A percentile compares a stretch with the other conserved stretches of the same genome.
Conservation (phyloP, 2,797 vertebrate species). For the Parauchenoglanis punctatus region DNA sequence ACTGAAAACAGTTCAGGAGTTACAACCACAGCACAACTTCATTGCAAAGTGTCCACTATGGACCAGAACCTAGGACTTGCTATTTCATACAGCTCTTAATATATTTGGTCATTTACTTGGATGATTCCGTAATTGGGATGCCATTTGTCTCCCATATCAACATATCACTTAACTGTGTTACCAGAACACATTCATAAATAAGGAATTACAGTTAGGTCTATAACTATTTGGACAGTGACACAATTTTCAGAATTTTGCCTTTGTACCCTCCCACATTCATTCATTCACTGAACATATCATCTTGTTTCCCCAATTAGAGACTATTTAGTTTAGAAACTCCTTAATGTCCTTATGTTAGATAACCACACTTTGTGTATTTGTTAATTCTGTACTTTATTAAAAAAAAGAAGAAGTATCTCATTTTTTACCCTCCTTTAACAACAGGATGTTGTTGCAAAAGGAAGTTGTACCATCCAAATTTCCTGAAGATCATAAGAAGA, state of each 20-base stretch:
- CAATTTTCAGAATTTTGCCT: no score
- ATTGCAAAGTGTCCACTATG: slow-evolving; percentile 20
- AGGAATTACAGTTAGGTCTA: no score
- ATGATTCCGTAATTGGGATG: neutral
- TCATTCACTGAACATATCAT: neutral
- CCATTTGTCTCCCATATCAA: neutral
- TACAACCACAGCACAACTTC: slow-evolving; percentile 62
- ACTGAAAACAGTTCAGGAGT: slow-evolving; percentile 70
- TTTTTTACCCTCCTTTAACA: neutral
- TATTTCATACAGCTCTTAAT: neutral
- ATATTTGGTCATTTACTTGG: neutral
- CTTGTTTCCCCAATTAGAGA: neutral
- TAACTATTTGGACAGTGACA: no score
- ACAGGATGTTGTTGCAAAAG: neutral
- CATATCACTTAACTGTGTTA: neutral
- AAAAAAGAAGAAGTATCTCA: neutral
- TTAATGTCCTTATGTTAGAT: neutral
- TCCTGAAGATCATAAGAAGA: neutral
- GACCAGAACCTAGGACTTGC: slow-evolving; percentile 26
- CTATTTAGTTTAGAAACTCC: neutral
- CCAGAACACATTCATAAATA: no score
- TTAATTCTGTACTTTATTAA: neutral
- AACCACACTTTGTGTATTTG: neutral
- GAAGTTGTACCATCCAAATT: neutral
- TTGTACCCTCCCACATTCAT: no score